phyloP scores from a whole-genome alignment of 2,888 invertebrate genomes.

The Drosophila meridiana region DNA sequence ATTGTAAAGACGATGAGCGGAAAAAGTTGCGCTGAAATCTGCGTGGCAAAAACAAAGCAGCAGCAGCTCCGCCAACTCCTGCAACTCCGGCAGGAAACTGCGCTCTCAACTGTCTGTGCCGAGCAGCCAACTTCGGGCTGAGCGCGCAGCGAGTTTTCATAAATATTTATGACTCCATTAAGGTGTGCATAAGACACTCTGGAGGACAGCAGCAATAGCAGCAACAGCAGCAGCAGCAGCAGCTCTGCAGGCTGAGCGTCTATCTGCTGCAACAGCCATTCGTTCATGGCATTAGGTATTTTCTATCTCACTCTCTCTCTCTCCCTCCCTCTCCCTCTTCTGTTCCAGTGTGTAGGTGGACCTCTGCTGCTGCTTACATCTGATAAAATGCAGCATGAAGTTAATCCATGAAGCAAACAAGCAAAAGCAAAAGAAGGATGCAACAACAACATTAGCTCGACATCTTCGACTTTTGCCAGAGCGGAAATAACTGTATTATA shows the following conservation, averaged over 20 bases:
- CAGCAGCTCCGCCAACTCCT: not conserved
- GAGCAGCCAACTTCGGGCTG: conserved; percentile 44
- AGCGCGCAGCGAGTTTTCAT: conserved; percentile 78
- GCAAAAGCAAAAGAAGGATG: not conserved
- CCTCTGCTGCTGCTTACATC: conserved; percentile 56
- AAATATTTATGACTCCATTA: conserved; percentile 85
- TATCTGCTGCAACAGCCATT: conserved; percentile 42
- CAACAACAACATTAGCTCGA: conserved; percentile 15
- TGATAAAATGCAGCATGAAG: conserved; percentile 56
- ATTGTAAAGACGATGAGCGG: conserved; percentile 33
- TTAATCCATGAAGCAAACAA: conserved; percentile 56
- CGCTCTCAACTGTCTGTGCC: conserved; percentile 17
- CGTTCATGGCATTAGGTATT: conserved; percentile 53
- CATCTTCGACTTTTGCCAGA: not conserved
- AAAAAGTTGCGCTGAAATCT: conserved; percentile 49
- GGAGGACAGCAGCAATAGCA: conserved; percentile 48
- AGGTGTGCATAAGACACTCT: conserved; percentile 82
- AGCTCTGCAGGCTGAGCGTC: conserved; percentile 14
- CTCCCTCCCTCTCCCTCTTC: not conserved
- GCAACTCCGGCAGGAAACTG: conserved; percentile 4
- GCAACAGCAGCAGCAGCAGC: conserved; percentile 6
- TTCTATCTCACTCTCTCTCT: not conserved
- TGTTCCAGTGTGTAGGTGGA: conserved; percentile 29
- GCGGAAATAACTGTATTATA: not conserved
- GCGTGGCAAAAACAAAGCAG: conserved; percentile 60